Evolutionary conservation across 2,888 invertebrate species (phyloP).

Genomic region (Eustalomyia histrio): DNA sequence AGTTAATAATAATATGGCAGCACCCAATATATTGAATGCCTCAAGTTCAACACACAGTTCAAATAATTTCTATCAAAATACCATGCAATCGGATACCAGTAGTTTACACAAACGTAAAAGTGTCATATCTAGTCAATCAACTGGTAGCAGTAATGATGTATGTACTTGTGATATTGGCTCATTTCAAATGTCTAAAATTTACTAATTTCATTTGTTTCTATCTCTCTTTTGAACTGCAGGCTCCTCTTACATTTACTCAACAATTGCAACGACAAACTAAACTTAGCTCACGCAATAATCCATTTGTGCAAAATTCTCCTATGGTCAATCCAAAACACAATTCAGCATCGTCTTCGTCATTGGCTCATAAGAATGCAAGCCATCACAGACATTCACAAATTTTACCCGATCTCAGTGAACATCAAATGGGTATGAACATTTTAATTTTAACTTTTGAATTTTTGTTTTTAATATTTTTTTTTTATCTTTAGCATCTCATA

Average conservation of each 20-base stretch:
- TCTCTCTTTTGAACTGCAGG: slow-evolving; percentile 71
- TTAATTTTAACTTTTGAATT: neutral
- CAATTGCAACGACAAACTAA: slow-evolving; percentile 86
- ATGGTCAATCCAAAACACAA: slow-evolving; percentile 76
- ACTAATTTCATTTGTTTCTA: neutral
- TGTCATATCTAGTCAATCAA: slow-evolving; percentile 80
- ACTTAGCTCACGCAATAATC: slow-evolving; percentile 78
- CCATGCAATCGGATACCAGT: slow-evolving; percentile 80
- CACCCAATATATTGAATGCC: slow-evolving; percentile 75
- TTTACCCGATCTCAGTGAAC: slow-evolving; percentile 79
- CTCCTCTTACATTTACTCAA: slow-evolving; percentile 93
- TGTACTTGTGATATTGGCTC: slow-evolving; percentile 45
- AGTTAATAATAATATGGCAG: slow-evolving; percentile 70
- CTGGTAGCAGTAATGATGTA: slow-evolving; percentile 80
- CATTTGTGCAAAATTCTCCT: slow-evolving; percentile 74
- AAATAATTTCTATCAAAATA: slow-evolving; percentile 80
- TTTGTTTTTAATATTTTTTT: slow-evolving; percentile 6
- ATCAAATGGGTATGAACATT: slow-evolving; percentile 75
- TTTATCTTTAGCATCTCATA: slow-evolving; percentile 66
- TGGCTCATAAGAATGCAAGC: slow-evolving; percentile 69
- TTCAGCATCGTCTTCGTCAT: slow-evolving; percentile 68
- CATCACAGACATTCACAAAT: slow-evolving; percentile 78
- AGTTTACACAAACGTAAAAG: slow-evolving; percentile 80
- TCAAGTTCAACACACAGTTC: slow-evolving; percentile 80
- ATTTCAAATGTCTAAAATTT: neutral